A percentile compares a stretch with the other conserved stretches of the same genome.
phyloP scores from a whole-genome alignment of 2,888 invertebrate genomes.

The Caenorhabditis doughertyi region DNA sequence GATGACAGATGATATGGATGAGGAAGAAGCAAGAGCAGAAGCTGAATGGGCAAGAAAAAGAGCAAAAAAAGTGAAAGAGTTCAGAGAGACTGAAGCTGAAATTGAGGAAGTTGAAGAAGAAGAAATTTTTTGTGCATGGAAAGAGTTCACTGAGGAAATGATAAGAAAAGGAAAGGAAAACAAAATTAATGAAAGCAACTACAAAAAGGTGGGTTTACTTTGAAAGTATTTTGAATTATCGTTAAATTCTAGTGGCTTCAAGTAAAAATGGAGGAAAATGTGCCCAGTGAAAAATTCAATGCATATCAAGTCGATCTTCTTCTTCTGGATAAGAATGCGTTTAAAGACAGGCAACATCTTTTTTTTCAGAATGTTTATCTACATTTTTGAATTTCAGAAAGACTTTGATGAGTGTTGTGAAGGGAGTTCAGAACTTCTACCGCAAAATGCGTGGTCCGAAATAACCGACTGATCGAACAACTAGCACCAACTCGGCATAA shows the following conservation, averaged over 20 bases:
- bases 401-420: constrained; percentile 45
- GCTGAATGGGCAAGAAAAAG: constrained; percentile 16
- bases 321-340: constrained; percentile 32
- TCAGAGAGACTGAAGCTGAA: not conserved
- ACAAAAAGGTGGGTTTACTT: constrained; percentile 29
- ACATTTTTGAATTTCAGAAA: constrained; percentile 4
- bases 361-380: not conserved
- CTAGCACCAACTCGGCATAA: not conserved
- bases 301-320: constrained; percentile 35
- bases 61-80: not conserved
- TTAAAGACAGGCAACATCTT: constrained; percentile 12
- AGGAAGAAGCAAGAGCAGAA: constrained; percentile 35
- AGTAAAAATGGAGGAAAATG: constrained; percentile 43
- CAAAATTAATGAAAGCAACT: constrained; percentile 15
- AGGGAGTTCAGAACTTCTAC: constrained; percentile 38
- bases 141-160: constrained; percentile 29
- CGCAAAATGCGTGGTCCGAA: constrained; percentile 37
- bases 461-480: not conserved
- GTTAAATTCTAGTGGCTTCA: constrained; percentile 34
- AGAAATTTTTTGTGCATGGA: constrained; percentile 24
- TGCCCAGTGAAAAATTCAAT: constrained; percentile 28
- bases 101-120: constrained; percentile 6
- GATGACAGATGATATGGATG: constrained; percentile 35
- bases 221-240: not conserved
- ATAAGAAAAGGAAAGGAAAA: constrained; percentile 7